Conservation (phyloP, 2,888 invertebrate species). For the Conchocele bisecta region DNA sequence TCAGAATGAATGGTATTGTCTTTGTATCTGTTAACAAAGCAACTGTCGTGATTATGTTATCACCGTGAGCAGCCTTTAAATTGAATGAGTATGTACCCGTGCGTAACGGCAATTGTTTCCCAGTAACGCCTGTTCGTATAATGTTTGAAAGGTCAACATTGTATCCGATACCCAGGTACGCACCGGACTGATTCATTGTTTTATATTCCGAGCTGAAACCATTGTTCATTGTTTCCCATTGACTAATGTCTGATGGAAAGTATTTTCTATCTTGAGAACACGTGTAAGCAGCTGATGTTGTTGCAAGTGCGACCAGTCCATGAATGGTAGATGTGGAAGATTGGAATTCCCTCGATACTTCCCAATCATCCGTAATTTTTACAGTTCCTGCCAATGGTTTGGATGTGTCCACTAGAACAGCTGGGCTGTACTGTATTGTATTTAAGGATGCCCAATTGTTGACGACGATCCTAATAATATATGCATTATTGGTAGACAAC, state of each 20-base stretch:
- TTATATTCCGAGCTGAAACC: slow-evolving; percentile 11
- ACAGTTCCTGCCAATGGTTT: slow-evolving; percentile 45
- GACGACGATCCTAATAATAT: slow-evolving; percentile 35
- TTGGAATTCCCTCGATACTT: slow-evolving; percentile 25
- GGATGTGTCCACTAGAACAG: slow-evolving; percentile 34
- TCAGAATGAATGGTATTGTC: slow-evolving; percentile 4
- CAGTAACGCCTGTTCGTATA: slow-evolving; percentile 1
- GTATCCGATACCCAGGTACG: slow-evolving; percentile 30
- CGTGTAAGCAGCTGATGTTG: slow-evolving; percentile 7
- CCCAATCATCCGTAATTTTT: slow-evolving; percentile 42
- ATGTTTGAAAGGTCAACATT: slow-evolving; percentile 26
- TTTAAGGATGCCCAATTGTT: slow-evolving; percentile 46
- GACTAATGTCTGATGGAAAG: background rate
- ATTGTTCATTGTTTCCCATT: background rate
- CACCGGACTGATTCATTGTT: background rate
- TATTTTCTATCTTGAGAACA: slow-evolving; percentile 27
- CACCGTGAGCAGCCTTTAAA: slow-evolving; percentile 27
- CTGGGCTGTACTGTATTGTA: slow-evolving; percentile 1
- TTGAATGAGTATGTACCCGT: slow-evolving; percentile 44
- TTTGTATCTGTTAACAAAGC: slow-evolving; percentile 27
- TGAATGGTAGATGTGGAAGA: slow-evolving; percentile 14
- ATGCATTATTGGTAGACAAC: slow-evolving; percentile 8
- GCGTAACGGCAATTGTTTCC: background rate
- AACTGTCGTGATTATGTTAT: slow-evolving; percentile 36
- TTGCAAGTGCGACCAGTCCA: slow-evolving; percentile 32